These are phyloP conservation scores for Gymnarchus niloticus DNA, from an alignment of 2,113 vertebrate genomes.

Conservation along the genomic window DNA sequence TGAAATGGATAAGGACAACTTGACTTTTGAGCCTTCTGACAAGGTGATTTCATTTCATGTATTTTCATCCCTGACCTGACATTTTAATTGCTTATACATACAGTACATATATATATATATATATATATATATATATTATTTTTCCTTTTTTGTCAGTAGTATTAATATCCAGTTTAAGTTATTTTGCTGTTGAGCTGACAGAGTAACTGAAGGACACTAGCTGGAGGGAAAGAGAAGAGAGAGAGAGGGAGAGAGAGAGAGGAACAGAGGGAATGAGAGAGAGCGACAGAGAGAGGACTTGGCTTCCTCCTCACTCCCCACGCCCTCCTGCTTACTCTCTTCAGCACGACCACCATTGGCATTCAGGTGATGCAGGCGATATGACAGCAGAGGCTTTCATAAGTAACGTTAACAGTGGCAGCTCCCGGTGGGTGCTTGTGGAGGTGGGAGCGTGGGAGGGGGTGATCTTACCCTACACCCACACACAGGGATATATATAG, in stretches of 20 bases:
- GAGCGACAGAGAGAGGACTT: neutral
- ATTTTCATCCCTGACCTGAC: neutral
- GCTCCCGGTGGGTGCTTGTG: conserved; percentile 30
- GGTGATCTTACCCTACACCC: neutral
- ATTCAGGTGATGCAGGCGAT: neutral
- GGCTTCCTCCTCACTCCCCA: neutral
- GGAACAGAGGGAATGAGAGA: neutral
- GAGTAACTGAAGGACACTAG: neutral
- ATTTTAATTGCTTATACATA: neutral
- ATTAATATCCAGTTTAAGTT: neutral
- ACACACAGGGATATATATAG: conserved; percentile 21
- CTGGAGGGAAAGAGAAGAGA: neutral
- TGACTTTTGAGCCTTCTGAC: neutral
- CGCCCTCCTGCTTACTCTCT: neutral
- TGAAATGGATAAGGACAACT: neutral
- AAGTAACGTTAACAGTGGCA: conserved; percentile 57
- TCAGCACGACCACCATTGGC: neutral
- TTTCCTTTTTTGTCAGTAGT: neutral
- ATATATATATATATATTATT: neutral
- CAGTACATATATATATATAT: neutral
- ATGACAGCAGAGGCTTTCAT: conserved; percentile 32
- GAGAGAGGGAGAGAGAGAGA: neutral
- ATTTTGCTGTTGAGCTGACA: neutral
- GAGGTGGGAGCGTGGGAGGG: neutral
- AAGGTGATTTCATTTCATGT: neutral